Percentiles rank a stretch among this genome's conserved stretches.
phyloP scores from a whole-genome alignment of 2,888 invertebrate genomes.

The Calliphora vomitoria region DNA sequence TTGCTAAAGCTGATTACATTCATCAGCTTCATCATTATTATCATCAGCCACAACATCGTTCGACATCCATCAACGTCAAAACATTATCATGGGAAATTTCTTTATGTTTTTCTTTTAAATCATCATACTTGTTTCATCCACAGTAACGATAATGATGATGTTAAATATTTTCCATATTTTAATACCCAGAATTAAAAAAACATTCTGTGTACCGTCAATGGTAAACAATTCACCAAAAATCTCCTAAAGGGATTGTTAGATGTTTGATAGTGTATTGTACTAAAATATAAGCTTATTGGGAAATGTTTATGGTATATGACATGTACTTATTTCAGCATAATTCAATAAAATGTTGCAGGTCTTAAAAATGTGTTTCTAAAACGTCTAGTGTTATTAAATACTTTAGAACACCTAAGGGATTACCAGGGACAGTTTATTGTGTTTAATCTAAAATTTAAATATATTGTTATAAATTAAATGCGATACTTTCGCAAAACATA shows the following conservation, averaged over 20 bases:
- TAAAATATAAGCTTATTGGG: too few species aligned
- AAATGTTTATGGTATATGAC: too few species aligned
- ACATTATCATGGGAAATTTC: slow-evolving; percentile 45
- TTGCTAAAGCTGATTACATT: slow-evolving; percentile 19
- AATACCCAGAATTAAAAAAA: slow-evolving; percentile 2
- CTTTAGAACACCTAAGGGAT: too few species aligned
- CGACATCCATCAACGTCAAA: slow-evolving; percentile 31
- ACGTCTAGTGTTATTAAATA: too few species aligned
- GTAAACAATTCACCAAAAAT: neutral
- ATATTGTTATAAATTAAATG: too few species aligned
- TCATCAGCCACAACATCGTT: slow-evolving; percentile 12
- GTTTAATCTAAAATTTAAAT: too few species aligned
- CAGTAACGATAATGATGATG: neutral
- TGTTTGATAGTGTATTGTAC: neutral
- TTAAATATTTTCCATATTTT: neutral
- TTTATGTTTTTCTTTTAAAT: slow-evolving; percentile 1
- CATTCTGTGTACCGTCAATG: neutral
- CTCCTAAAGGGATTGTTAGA: slow-evolving; percentile 1
- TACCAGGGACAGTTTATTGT: too few species aligned
- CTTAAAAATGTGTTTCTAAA: too few species aligned
- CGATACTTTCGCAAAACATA: too few species aligned
- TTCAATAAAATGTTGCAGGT: too few species aligned
- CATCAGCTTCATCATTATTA: slow-evolving; percentile 26
- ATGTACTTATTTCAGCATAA: too few species aligned
- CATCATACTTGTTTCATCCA: neutral